Evolutionary conservation across 2,797 vertebrate genomes (phyloP).

Genomic region (Smutsia temminckii): DNA sequence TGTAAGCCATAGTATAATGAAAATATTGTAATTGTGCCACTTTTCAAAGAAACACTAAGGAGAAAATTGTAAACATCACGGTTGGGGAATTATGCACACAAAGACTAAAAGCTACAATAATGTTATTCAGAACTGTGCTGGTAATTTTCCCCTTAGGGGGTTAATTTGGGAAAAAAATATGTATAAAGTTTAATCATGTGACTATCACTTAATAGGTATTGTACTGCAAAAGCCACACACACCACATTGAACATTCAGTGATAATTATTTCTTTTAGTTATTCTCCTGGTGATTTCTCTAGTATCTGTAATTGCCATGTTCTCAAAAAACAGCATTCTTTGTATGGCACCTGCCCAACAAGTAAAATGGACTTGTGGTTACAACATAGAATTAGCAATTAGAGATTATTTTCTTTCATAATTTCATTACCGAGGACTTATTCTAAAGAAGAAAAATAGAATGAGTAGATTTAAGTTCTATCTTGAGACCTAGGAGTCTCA

Average conservation of each 20-base stretch:
- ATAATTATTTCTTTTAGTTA: slow-evolving; percentile 69
- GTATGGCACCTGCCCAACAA: not conserved
- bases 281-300: slow-evolving; percentile 6
- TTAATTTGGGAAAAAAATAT: slow-evolving; percentile 64
- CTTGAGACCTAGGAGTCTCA: slow-evolving; percentile 30
- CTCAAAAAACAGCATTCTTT: slow-evolving; percentile 26
- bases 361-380: slow-evolving; percentile 52
- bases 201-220: slow-evolving; percentile 71
- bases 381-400: slow-evolving; percentile 63
- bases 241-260: slow-evolving; percentile 24
- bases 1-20: slow-evolving; percentile 73
- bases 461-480: slow-evolving; percentile 26
- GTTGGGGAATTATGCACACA: slow-evolving; percentile 65
- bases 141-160: slow-evolving; percentile 72
- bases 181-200: slow-evolving; percentile 63
- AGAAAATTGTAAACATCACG: slow-evolving; percentile 69
- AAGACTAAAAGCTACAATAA: slow-evolving; percentile 78
- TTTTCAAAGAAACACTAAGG: slow-evolving; percentile 76
- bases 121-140: slow-evolving; percentile 68
- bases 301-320: not conserved
- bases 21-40: slow-evolving; percentile 69
- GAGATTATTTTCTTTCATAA: slow-evolving; percentile 49
- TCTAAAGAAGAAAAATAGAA: slow-evolving; percentile 48
- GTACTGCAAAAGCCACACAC: slow-evolving; percentile 36
- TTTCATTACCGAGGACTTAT: slow-evolving; percentile 33